Evolutionary conservation across 2,113 vertebrate species (phyloP), one percentile per base, ranked within the genome.

Genomic region (Neopipo cinnamomea): DNA sequence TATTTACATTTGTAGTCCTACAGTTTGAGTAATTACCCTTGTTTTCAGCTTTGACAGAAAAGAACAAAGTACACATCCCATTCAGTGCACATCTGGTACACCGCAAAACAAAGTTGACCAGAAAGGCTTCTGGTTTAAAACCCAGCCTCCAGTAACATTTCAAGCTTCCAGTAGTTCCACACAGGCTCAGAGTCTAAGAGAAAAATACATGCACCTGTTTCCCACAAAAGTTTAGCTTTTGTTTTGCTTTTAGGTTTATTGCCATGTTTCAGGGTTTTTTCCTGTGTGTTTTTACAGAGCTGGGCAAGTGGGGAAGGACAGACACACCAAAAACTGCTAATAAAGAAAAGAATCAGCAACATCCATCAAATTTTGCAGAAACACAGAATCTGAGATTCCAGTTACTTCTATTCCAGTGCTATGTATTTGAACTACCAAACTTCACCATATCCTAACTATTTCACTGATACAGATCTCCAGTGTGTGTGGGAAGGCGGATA

Each of bases 211-310:
- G 2, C 8, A 71, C 27, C 24, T 5, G 6, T 63, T 88, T 82
- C 33, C 35, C 39, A 67, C 13, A 39, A 5, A 75, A 23, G 1
- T 67, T 74, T 27, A 53, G 13, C 59, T 81, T 89, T 66, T 85
- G 14, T 6, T 89, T 89, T 52, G 33, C 30, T 80, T 89, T 53
- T 41, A 19, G 5, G 15, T 63, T 81, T 89, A 27, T 14, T 59
- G 20, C 14, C 1, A 2, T 17, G 8, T 41, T 80, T 73, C 5
- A 11, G 12, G 12, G 0, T 0, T 14, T 49, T 6, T 33, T 3
- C 3, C 22, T 9, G 10, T 42, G 4, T 37, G 3, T 35, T 70
- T 55, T 55, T 33, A 83, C 7, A 21, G 30, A 59, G 17, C 2
- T 67, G 30, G 10, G 41, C 44, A 75, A 23, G 30, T 17, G 3